Evolutionary conservation across 2,113 vertebrate genomes (phyloP).

Genomic region (Grus americana): DNA sequence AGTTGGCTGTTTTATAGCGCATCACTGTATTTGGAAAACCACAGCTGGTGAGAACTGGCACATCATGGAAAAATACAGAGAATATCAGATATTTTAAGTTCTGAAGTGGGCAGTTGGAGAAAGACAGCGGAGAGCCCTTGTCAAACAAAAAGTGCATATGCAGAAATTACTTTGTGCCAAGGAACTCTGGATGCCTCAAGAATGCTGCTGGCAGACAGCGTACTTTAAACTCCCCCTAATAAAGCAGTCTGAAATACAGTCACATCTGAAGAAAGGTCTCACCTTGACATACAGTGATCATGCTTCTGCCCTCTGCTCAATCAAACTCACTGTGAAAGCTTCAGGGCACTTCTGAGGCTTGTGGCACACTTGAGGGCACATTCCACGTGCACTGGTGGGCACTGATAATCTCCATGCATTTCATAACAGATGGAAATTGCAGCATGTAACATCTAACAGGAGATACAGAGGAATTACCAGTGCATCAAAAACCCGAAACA

Average conservation of each 20-base stretch:
- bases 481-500: background rate
- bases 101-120: background rate
- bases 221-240: background rate
- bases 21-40: slow-evolving; percentile 22
- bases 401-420: background rate
- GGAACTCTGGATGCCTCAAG: background rate
- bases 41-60: slow-evolving; percentile 24
- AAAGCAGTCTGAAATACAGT: background rate
- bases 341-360: background rate
- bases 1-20: slow-evolving; percentile 8
- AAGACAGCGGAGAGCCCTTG: background rate
- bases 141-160: background rate
- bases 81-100: background rate
- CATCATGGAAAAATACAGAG: background rate
- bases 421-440: background rate
- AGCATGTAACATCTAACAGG: background rate
- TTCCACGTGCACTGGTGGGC: background rate
- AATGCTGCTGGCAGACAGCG: background rate
- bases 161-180: background rate
- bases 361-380: background rate
- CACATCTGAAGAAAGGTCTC: background rate
- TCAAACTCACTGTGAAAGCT: background rate
- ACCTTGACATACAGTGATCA: background rate
- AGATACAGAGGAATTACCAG: background rate
- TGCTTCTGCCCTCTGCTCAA: background rate